Evolutionary conservation across 2,113 vertebrate species (phyloP), one percentile per base, ranked within the genome.

Genomic region (Tonatia bakeri): DNA sequence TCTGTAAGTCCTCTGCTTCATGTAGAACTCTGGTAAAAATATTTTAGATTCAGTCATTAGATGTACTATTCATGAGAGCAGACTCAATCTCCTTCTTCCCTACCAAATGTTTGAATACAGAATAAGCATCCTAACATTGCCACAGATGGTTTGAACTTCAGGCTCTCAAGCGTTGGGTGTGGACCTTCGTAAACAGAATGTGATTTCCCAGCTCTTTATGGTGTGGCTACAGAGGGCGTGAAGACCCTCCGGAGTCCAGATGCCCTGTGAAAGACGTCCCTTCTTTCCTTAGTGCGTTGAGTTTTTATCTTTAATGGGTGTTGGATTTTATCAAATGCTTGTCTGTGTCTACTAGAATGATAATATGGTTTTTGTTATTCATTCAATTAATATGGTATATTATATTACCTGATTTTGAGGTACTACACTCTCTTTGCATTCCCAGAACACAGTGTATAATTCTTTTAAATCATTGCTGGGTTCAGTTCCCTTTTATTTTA

Each of bases 1-100:
- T 97, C 97, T 95, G 82, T 96, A 97, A 97, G 94, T 93, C 86
- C 61, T 97, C 94, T 87, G 87, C 40, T 97, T 91, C 84, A n/a
- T 64, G 94, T 95, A 70, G 59, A 93, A 97, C 87, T 95, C 64
- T 56, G 90, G 79, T 69, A 88, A 95, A 90, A 94, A 88, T 83
- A 91, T 7, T 28, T 96, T 96, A 96, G 97, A 97, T 97, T 94
- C 97, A 97, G 43, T 94, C 94, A 87, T 15, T 54, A 96, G 24
- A 92, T 64, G 95, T 70, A 73, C 56, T 94, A 90, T 80, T 96
- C 90, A 88, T 89, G 59, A 92, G n/a, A 87, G 54, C 4, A 92
- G 72, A 85, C 64, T 89, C 76, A 81, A 65, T 87, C 38, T 93
- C 90, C 90, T 77, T 79, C 87, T 89, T 96, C 45, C 47, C 56